A percentile compares a stretch with the other conserved stretches of the same genome.
phyloP scores from a whole-genome alignment of 92 coral and sea anemone genomes.

The Paramuricea clavata region DNA sequence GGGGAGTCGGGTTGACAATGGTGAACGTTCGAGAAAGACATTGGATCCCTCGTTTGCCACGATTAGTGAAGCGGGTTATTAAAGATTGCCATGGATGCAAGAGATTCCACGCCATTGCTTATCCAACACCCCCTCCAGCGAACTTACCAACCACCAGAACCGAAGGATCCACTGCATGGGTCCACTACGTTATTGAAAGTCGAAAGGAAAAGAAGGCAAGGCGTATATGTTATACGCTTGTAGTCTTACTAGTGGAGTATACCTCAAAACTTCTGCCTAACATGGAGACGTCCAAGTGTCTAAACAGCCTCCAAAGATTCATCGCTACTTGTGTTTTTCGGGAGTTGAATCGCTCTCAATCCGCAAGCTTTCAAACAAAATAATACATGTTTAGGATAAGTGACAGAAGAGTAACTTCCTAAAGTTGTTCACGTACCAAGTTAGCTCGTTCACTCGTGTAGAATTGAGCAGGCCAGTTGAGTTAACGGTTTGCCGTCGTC shows the following conservation, averaged over 20 bases:
- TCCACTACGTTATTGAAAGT: background rate
- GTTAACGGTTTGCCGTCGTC: no score
- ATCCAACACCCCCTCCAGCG: background rate
- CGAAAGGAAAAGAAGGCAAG: background rate
- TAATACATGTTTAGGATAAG: no score
- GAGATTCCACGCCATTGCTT: conserved; percentile 19
- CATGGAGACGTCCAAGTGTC: background rate
- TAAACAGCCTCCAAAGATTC: background rate
- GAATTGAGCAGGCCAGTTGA: no score
- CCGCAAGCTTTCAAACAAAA: no score
- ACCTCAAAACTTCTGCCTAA: background rate
- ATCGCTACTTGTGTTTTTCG: no score
- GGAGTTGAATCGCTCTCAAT: no score
- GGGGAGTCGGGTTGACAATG: conserved; percentile 23
- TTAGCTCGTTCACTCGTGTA: no score
- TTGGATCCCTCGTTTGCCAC: conserved; percentile 1
- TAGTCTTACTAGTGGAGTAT: no score
- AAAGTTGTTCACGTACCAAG: no score
- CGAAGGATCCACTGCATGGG: background rate
- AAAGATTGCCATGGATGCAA: conserved; percentile 4
- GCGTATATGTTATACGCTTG: no score
- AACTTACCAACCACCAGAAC: conserved; percentile 2
- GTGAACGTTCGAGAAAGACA: background rate
- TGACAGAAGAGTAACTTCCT: no score
- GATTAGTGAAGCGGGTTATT: background rate